Evolutionary conservation across 1,140 invertebrate genomes (phyloP), one percentile per base, ranked within the genome.

Genomic region (Bombus turneri): DNA sequence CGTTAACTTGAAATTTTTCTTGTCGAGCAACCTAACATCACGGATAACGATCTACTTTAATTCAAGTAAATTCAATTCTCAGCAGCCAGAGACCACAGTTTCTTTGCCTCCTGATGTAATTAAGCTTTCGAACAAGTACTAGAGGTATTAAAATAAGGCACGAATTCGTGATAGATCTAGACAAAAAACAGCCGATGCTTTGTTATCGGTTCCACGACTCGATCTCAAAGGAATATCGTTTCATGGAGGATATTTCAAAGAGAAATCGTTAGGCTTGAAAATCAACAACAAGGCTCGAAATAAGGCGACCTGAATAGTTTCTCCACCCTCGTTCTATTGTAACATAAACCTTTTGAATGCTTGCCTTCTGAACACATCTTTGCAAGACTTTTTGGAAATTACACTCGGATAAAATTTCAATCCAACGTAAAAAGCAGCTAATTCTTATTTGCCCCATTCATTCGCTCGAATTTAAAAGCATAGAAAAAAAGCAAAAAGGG

Each of bases 51-150:
- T 34, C 31, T 66, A 9, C 6, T 13, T 18, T 31, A 31, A 31
- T 31, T 18, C 31, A 8, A 66, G 28, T 62, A 71, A 84, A 84
- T 84, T 71, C 79, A 71, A 37, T 64, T 79, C 64, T 39, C 22
- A 43, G 53, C 75, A 28, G 13, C 22, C 53, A 57, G 47, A 71
- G 53, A 41, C 39, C 37, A 25, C 22, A 12, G 28, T 62, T 66
- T 68, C 34, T 43, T 41, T 31, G 74, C 62, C 41, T 59, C 41
- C 64, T 47, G 39, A 64, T 71, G 37, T 71, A 79, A 84, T 84
- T 84, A 84, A 71, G 64, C 39, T 79, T 47, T 37, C 64, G 47
- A 84, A 57, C 2, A 39, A 1, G 8, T 43, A 34, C 10, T 15
- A 28, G 22, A 53, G 28, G 59, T 68, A 83, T 81, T 71, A 53